A percentile compares a stretch with the other conserved stretches of the same genome.
Conservation (phyloP, 2,797 vertebrate genomes). For the Neosilurus hyrtlii region DNA sequence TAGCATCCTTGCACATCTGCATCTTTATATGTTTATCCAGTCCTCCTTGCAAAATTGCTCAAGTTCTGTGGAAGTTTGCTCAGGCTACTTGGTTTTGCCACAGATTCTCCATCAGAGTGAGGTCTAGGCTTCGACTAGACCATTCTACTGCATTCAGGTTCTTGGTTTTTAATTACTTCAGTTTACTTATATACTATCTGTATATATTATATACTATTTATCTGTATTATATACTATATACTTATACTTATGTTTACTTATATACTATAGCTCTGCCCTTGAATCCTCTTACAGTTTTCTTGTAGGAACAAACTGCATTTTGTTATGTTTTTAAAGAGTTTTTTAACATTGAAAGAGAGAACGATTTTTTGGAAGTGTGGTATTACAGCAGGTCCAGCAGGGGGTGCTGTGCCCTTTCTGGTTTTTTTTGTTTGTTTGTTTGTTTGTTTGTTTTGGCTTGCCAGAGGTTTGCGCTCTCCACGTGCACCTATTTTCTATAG, state of each 20-base stretch:
- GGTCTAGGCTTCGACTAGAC: background rate
- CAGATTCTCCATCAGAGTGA: background rate
- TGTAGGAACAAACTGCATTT: background rate
- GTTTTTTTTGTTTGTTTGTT: too few species aligned
- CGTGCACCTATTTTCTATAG: background rate
- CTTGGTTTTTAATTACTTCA: background rate
- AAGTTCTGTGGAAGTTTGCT: background rate
- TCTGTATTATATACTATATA: too few species aligned
- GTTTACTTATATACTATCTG: too few species aligned
- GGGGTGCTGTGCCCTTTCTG: background rate
- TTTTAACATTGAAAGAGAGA: too few species aligned
- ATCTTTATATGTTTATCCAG: background rate
- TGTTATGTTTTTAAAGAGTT: too few species aligned
- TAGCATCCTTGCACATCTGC: background rate
- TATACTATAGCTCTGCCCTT: too few species aligned
- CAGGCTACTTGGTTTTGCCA: background rate
- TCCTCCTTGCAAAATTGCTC: background rate
- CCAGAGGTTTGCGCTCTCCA: too few species aligned
- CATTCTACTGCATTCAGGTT: background rate
- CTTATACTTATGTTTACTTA: too few species aligned
- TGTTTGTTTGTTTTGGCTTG: too few species aligned
- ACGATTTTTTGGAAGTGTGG: too few species aligned
- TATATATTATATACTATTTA: too few species aligned
- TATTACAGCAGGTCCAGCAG: too few species aligned
- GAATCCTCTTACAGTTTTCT: background rate